A percentile compares a stretch with the other conserved stretches of the same genome.
phyloP scores from a whole-genome alignment of 2,888 invertebrate species.

The Pachliopta kotzebuea region DNA sequence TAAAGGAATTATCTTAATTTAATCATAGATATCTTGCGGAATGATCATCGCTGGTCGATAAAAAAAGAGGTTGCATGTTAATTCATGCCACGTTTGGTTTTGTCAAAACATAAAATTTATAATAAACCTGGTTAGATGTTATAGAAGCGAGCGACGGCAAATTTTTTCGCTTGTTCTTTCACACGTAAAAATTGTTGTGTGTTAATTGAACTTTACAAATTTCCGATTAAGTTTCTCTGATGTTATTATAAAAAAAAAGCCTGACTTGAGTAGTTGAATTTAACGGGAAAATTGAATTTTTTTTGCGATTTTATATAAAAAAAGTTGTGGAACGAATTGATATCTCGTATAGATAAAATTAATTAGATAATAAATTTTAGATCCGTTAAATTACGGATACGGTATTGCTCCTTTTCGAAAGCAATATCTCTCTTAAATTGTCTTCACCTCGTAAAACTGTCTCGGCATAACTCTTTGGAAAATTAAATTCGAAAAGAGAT shows the following conservation, averaged over 20 bases:
- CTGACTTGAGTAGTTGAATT: too few species aligned
- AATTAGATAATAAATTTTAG: slow-evolving; percentile 14
- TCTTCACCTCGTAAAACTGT: slow-evolving; percentile 69
- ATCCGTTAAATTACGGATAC: slow-evolving; percentile 25
- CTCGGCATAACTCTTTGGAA: slow-evolving; percentile 56
- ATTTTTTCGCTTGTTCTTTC: not conserved
- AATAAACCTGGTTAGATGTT: not conserved
- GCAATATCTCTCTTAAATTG: slow-evolving; percentile 52
- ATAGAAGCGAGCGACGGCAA: not conserved
- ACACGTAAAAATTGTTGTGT: not conserved
- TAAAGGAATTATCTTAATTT: slow-evolving; percentile 39
- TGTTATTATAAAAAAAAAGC: too few species aligned
- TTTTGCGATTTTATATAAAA: slow-evolving; percentile 3
- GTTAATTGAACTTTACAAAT: not conserved
- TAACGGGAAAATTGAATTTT: not conserved
- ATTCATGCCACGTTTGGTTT: not conserved
- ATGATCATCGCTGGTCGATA: slow-evolving; percentile 8
- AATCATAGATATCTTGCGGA: slow-evolving; percentile 27
- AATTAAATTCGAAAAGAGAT: slow-evolving; percentile 58
- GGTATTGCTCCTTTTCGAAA: slow-evolving; percentile 47
- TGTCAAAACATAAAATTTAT: slow-evolving; percentile 1
- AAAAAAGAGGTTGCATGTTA: slow-evolving; percentile 5
- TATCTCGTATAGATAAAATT: slow-evolving; percentile 11
- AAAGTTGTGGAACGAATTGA: slow-evolving; percentile 8
- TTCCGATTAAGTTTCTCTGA: too few species aligned